Conservation (phyloP, 2,797 vertebrate genomes). For the Lepilemur septentrionalis region DNA sequence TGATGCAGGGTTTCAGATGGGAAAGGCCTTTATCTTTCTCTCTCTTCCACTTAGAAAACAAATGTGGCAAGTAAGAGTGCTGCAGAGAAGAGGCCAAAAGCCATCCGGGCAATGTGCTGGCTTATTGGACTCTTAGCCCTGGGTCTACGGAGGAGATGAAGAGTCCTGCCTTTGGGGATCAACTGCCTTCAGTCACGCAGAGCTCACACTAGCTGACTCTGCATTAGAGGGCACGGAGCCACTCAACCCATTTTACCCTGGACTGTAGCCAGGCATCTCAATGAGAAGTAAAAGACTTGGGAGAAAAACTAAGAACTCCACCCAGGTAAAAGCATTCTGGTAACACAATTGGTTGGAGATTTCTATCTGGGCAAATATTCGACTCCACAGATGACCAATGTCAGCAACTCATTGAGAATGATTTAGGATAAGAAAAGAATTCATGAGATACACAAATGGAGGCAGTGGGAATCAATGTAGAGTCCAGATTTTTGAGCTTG, state of each 20-base stretch:
- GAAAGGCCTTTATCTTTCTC: background rate
- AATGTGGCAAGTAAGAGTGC: background rate
- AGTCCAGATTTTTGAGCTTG: background rate
- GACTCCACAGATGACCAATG: background rate
- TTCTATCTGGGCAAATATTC: background rate
- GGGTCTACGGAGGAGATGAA: background rate
- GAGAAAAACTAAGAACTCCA: background rate
- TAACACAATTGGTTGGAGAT: background rate
- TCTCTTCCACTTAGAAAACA: background rate
- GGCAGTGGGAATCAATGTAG: background rate
- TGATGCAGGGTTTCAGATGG: background rate
- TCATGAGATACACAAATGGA: background rate
- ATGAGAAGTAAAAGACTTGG: background rate
- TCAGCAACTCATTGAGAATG: background rate
- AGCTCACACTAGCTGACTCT: background rate
- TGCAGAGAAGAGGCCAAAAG: background rate
- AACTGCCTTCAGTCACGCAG: background rate
- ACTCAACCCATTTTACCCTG: background rate
- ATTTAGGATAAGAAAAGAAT: background rate
- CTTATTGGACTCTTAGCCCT: background rate
- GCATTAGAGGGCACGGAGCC: background rate
- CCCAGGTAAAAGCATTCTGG: background rate
- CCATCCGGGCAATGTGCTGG: background rate
- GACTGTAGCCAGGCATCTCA: background rate
- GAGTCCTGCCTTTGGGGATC: background rate